These are phyloP conservation scores for Melanaphis sacchari DNA, from an alignment of 1,140 invertebrate species.

Conservation along the genomic window DNA sequence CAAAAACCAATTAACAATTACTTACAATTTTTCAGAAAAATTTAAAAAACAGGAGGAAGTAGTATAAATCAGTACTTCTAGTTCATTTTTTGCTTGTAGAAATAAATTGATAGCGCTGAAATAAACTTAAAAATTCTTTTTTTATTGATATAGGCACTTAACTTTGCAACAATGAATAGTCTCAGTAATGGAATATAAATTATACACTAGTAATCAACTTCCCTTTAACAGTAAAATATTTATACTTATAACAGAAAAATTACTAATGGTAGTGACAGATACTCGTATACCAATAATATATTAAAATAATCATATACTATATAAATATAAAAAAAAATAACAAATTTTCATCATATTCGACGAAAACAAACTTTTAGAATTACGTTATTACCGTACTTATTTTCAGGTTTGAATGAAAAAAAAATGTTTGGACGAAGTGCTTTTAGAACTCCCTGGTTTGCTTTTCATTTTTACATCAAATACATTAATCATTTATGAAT, in stretches of 20 bases:
- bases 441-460: background rate
- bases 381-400: conserved; percentile 6
- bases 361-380: background rate
- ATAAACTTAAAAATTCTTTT: background rate
- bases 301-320: background rate
- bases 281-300: background rate
- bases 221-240: background rate
- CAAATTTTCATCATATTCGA: background rate
- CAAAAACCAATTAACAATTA: background rate
- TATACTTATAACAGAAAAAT: background rate
- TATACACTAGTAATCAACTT: background rate
- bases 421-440: background rate
- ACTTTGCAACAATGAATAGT: background rate
- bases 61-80: background rate
- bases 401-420: background rate
- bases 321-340: background rate
- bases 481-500: conserved; percentile 22
- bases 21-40: too few species aligned
- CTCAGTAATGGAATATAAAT: background rate
- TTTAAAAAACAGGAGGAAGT: background rate
- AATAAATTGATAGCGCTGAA: background rate
- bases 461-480: background rate
- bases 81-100: background rate
- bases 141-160: background rate
- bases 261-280: background rate